Evolutionary conservation across 2,888 invertebrate species (phyloP).

Genomic region (Nowickia ferox): DNA sequence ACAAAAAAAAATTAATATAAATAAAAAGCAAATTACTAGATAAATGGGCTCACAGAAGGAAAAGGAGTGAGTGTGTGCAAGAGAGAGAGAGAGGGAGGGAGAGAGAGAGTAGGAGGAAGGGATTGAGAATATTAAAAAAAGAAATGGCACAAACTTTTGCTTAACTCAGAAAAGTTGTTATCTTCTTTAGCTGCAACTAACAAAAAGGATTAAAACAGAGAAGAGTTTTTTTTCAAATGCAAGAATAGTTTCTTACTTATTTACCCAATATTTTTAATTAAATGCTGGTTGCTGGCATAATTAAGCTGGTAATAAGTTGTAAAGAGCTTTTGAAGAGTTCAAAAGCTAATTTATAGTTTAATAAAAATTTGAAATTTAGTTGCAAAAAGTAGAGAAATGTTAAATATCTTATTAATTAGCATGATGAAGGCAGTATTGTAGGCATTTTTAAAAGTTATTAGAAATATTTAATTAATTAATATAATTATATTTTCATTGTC

Average conservation of each 20-base stretch:
- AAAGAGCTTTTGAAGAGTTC: slow-evolving; percentile 28
- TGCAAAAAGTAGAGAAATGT: neutral
- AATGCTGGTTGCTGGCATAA: slow-evolving; percentile 18
- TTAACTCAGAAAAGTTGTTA: slow-evolving; percentile 58
- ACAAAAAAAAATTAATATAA: neutral
- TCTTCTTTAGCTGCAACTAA: slow-evolving; percentile 43
- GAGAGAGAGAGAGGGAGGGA: neutral
- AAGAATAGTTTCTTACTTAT: slow-evolving; percentile 3
- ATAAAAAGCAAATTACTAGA: slow-evolving; percentile 36
- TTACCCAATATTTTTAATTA: neutral
- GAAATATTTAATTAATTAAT: no score
- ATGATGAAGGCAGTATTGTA: no score
- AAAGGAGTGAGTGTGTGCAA: neutral
- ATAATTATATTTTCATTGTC: no score
- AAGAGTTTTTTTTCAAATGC: neutral
- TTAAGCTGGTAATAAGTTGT: slow-evolving; percentile 36
- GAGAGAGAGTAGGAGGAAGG: neutral
- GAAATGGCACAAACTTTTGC: slow-evolving; percentile 43
- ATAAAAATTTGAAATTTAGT: neutral
- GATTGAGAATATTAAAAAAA: neutral
- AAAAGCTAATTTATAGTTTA: slow-evolving; percentile 28
- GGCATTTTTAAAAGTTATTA: no score
- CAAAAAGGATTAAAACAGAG: slow-evolving; percentile 2
- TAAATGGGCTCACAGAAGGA: neutral
- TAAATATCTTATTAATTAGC: neutral